Evolutionary conservation across 1,140 invertebrate genomes (phyloP).

Genomic region (Heliothis virescens): DNA sequence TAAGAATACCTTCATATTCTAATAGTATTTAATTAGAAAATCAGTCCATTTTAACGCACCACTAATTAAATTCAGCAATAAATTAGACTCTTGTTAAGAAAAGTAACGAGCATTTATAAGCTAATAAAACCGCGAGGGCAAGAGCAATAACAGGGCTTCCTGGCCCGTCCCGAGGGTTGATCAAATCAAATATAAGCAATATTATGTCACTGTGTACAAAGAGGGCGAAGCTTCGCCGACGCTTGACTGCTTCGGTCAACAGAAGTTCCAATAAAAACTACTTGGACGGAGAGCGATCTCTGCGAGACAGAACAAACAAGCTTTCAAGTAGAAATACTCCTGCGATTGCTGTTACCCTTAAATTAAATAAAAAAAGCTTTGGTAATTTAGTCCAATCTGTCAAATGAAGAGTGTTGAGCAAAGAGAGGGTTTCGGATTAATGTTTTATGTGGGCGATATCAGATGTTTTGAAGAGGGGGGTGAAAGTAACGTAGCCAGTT

Average conservation of each 20-base stretch:
- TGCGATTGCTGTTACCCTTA: constrained; percentile 75
- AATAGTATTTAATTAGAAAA: too few relatives aligned
- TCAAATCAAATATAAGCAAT: constrained; percentile 75
- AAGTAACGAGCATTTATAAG: constrained; percentile 49
- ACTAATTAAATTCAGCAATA: constrained; percentile 41
- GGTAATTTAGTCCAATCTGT: constrained; percentile 83
- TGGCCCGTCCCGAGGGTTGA: constrained; percentile 59
- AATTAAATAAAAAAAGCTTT: constrained; percentile 81
- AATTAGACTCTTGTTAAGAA: constrained; percentile 31
- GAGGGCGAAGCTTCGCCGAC: constrained; percentile 57
- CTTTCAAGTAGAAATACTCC: constrained; percentile 61
- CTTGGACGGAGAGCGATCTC: constrained; percentile 66
- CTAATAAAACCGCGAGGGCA: constrained; percentile 50
- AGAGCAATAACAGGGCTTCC: constrained; percentile 60
- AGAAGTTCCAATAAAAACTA: constrained; percentile 81
- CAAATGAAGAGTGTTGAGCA: constrained; percentile 83
- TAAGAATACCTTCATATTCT: too few relatives aligned
- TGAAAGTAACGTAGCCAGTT: constrained; percentile 39
- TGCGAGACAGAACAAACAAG: constrained; percentile 74
- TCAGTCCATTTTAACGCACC: not conserved
- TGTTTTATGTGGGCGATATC: constrained; percentile 72
- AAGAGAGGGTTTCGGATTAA: constrained; percentile 80
- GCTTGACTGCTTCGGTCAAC: constrained; percentile 72
- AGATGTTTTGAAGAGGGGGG: constrained; percentile 62
- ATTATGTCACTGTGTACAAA: constrained; percentile 71